These are phyloP conservation scores for Mustelus asterias DNA, from an alignment of 2,113 vertebrate genomes.

Conservation along the genomic window DNA sequence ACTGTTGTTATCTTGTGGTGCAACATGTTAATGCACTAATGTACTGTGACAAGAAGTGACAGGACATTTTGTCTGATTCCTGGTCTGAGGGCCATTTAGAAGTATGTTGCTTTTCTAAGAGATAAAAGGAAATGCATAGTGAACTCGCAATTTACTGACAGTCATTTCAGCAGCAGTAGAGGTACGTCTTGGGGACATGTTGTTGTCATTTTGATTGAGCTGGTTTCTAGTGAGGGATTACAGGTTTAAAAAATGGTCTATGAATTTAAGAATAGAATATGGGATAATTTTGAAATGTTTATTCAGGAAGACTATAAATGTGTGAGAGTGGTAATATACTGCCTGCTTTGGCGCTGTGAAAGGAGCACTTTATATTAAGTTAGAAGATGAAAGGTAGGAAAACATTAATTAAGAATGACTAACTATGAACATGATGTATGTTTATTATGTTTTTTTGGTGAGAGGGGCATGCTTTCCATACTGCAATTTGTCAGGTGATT, in stretches of 20 bases:
- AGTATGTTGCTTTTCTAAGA: not conserved
- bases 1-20: not conserved
- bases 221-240: not conserved
- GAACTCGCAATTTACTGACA: not conserved
- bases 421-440: not conserved
- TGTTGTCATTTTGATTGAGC: not conserved
- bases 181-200: not conserved
- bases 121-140: not conserved
- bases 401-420: not conserved
- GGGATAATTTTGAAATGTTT: not conserved
- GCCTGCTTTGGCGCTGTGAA: not conserved
- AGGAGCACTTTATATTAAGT: not conserved
- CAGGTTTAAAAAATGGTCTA: not conserved
- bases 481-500: too few relatives aligned
- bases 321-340: not conserved
- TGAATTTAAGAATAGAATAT: not conserved
- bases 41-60: not conserved
- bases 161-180: not conserved
- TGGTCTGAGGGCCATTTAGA: not conserved
- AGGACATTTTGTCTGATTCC: constrained; percentile 7
- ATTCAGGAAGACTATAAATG: not conserved
- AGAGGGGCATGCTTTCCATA: too few relatives aligned
- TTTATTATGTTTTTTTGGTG: not conserved
- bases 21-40: not conserved
- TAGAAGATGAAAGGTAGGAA: too few relatives aligned